Conservation (phyloP, 2,797 vertebrate genomes). For the Anolis apletophallus region DNA sequence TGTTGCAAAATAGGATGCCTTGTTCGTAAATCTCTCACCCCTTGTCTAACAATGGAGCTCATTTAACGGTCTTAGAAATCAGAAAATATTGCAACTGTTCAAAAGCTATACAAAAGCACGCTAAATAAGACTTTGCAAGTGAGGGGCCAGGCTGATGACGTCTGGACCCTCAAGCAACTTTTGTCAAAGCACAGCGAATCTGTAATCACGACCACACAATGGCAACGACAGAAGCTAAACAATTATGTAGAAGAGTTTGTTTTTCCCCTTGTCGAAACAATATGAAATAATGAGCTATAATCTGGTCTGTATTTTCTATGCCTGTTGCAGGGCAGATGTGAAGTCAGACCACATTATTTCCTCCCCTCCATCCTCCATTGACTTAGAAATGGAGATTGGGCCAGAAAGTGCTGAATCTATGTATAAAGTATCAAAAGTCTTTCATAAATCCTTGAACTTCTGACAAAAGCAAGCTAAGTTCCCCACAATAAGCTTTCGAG, state of each 20-base stretch:
- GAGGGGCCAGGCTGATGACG: conserved; percentile 3
- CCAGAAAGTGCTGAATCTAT: conserved; percentile 19
- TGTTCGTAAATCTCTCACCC: conserved; percentile 13
- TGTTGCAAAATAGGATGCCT: conserved; percentile 19
- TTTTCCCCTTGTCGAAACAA: conserved; percentile 25
- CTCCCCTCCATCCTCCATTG: neutral
- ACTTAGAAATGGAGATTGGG: neutral
- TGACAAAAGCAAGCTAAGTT: neutral
- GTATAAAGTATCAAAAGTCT: neutral
- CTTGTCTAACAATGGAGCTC: conserved; percentile 36
- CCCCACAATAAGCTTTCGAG: neutral
- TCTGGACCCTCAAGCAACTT: conserved; percentile 17
- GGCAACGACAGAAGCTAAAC: conserved; percentile 28
- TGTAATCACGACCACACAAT: conserved; percentile 37
- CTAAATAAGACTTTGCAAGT: conserved; percentile 8
- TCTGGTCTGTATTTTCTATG: conserved; percentile 28
- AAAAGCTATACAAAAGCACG: conserved; percentile 17
- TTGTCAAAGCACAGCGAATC: conserved; percentile 22
- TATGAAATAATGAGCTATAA: conserved; percentile 43
- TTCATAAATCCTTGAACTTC: neutral
- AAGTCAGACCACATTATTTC: neutral
- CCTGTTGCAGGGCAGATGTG: conserved; percentile 19
- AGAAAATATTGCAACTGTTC: conserved; percentile 32
- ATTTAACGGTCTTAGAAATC: conserved; percentile 41
- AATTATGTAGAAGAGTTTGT: neutral